Conservation (phyloP, 2,113 vertebrate species). For the Scatophagus argus region DNA sequence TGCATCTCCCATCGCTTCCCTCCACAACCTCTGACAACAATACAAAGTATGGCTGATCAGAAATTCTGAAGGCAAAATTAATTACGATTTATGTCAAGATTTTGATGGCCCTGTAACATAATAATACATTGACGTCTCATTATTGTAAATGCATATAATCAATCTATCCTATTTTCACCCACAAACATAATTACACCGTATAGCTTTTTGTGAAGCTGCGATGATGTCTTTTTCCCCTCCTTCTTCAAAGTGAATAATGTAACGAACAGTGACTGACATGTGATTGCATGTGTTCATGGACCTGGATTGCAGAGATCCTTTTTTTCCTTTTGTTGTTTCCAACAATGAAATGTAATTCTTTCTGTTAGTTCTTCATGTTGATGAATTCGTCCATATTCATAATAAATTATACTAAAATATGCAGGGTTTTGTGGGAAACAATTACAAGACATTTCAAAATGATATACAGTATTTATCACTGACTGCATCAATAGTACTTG, state of each 20-base stretch:
- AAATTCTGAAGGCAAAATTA: constrained; percentile 69
- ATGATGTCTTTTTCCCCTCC: constrained; percentile 47
- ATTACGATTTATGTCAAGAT: constrained; percentile 74
- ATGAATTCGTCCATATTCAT: neutral
- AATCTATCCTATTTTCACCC: constrained; percentile 75
- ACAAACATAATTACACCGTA: constrained; percentile 77
- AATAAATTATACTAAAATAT: constrained; percentile 10
- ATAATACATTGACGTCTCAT: constrained; percentile 70
- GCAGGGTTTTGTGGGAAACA: neutral
- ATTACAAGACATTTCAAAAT: neutral
- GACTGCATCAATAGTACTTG: neutral
- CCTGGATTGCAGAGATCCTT: constrained; percentile 47
- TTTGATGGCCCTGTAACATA: constrained; percentile 69
- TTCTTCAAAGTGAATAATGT: constrained; percentile 61
- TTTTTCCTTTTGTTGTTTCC: constrained; percentile 57
- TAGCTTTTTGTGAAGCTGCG: constrained; percentile 52
- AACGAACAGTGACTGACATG: constrained; percentile 68
- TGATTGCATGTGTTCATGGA: constrained; percentile 56
- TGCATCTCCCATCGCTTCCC: constrained; percentile 51
- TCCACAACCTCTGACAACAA: constrained; percentile 60
- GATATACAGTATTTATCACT: neutral
- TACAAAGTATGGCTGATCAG: constrained; percentile 60
- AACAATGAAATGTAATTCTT: constrained; percentile 55
- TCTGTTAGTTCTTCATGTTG: constrained; percentile 27
- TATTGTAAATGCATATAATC: constrained; percentile 81